These are phyloP conservation scores for Drosophila mayri DNA, from an alignment of 1,140 invertebrate genomes.

Conservation along the genomic window DNA sequence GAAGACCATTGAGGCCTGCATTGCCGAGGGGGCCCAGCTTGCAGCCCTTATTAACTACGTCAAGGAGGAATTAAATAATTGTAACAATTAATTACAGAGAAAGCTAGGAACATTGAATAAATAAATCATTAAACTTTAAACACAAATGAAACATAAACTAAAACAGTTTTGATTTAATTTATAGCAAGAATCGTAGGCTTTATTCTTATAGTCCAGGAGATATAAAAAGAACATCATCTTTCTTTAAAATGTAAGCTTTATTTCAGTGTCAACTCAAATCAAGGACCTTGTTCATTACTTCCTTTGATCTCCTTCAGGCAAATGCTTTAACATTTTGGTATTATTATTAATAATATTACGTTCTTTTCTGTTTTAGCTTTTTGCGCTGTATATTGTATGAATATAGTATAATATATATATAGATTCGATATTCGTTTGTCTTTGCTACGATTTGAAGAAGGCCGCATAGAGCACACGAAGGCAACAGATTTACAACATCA, in stretches of 20 bases:
- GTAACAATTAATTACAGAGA: neutral
- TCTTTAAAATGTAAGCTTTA: constrained; percentile 41
- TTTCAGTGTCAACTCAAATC: constrained; percentile 20
- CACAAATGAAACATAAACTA: neutral
- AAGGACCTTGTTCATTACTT: constrained; percentile 11
- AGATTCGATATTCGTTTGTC: constrained; percentile 54
- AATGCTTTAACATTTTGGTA: constrained; percentile 57
- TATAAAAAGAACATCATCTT: neutral
- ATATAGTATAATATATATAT: constrained; percentile 38
- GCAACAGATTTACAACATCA: constrained; percentile 83
- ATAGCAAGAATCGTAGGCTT: neutral
- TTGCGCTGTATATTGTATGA: constrained; percentile 57
- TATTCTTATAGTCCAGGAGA: neutral
- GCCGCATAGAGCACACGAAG: constrained; percentile 81
- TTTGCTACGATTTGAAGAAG: constrained; percentile 72
- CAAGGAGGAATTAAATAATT: neutral
- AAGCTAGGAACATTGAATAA: neutral
- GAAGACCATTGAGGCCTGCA: neutral
- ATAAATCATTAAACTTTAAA: neutral
- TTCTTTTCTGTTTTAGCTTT: constrained; percentile 12
- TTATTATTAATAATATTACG: constrained; percentile 10
- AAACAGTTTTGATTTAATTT: neutral
- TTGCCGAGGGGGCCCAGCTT: neutral
- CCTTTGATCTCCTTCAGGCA: constrained; percentile 28
- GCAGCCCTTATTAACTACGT: neutral